These are phyloP conservation scores for Bedellia somnulentella DNA, from an alignment of 2,888 invertebrate species.

Conservation along the genomic window DNA sequence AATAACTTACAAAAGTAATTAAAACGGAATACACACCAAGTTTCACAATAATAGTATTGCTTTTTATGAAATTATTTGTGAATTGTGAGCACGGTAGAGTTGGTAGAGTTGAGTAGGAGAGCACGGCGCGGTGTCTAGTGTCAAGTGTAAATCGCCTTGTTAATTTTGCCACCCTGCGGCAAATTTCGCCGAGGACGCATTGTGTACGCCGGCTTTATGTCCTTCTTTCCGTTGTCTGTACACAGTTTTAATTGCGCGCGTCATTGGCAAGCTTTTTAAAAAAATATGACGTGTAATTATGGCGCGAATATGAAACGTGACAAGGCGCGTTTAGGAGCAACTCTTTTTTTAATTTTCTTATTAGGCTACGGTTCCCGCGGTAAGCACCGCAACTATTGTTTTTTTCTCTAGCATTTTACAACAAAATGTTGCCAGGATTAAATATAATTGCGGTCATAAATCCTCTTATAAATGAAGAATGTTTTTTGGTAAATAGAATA, in stretches of 20 bases:
- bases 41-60: too few species aligned
- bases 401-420: too few species aligned
- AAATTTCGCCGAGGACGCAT: slow-evolving; percentile 58
- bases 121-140: slow-evolving; percentile 42
- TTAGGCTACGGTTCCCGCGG: slow-evolving; percentile 49
- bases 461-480: too few species aligned
- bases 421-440: too few species aligned
- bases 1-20: too few species aligned
- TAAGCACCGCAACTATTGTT: neutral
- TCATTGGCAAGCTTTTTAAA: slow-evolving; percentile 60
- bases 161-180: slow-evolving; percentile 60
- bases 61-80: slow-evolving; percentile 15
- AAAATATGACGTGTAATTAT: slow-evolving; percentile 63
- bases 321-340: slow-evolving; percentile 50
- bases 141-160: slow-evolving; percentile 63
- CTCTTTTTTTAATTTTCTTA: slow-evolving; percentile 41
- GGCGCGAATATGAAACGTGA: slow-evolving; percentile 61
- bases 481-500: too few species aligned
- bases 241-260: slow-evolving; percentile 59
- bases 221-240: slow-evolving; percentile 59
- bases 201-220: slow-evolving; percentile 56
- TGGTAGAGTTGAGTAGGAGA: too few species aligned
- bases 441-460: too few species aligned
- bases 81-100: too few species aligned
- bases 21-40: too few species aligned